Conservation (phyloP, 2,113 vertebrate genomes). For the Probosciger aterrimus region DNA sequence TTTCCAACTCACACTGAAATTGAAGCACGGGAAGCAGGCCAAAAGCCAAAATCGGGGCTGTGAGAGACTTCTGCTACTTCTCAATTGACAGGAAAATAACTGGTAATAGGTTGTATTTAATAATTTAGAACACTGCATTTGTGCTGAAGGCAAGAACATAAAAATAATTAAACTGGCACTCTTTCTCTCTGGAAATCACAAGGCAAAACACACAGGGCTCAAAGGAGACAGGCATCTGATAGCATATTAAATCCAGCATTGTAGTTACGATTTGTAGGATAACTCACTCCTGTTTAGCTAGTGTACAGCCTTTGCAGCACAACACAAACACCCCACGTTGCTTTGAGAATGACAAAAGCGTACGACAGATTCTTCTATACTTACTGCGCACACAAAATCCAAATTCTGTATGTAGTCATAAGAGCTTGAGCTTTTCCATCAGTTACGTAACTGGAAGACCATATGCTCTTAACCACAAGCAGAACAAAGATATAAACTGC, state of each 20-base stretch:
- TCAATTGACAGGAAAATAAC: slow-evolving; percentile 54
- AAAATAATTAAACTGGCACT: slow-evolving; percentile 49
- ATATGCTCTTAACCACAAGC: background rate
- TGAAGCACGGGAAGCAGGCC: background rate
- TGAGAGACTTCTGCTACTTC: slow-evolving; percentile 56
- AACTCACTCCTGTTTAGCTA: background rate
- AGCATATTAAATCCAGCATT: slow-evolving; percentile 51
- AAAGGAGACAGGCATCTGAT: slow-evolving; percentile 68
- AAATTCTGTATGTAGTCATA: background rate
- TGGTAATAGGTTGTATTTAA: slow-evolving; percentile 57
- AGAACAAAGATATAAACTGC: background rate
- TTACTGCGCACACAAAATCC: background rate
- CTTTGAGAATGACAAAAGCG: background rate
- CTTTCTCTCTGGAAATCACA: slow-evolving; percentile 68
- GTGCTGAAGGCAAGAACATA: slow-evolving; percentile 66
- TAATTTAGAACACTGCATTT: slow-evolving; percentile 67
- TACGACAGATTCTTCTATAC: background rate
- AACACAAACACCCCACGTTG: background rate
- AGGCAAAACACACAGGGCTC: slow-evolving; percentile 64
- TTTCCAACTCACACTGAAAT: background rate
- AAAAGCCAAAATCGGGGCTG: slow-evolving; percentile 7
- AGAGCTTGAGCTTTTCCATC: background rate
- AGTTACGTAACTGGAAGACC: background rate
- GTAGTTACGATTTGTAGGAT: slow-evolving; percentile 34
- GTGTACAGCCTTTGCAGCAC: background rate